Evolutionary conservation across 2,888 invertebrate genomes (phyloP).

Genomic region (Caenorhabditis uteleia): DNA sequence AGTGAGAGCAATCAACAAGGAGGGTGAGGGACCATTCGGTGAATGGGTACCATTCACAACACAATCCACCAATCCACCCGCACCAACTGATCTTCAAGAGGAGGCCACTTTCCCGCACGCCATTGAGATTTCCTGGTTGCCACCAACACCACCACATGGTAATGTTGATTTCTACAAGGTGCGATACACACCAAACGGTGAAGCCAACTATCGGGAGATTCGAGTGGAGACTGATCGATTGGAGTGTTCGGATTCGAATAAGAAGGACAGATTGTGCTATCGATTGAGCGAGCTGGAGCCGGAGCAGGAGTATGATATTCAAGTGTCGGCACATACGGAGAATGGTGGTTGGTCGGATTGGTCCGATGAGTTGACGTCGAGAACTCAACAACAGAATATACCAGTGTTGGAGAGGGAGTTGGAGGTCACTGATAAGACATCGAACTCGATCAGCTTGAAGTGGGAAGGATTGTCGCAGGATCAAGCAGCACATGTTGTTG

Average conservation of each 20-base stretch:
- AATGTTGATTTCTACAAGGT: conserved; percentile 68
- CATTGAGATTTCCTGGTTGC: conserved; percentile 68
- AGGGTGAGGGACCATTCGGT: conserved; percentile 68
- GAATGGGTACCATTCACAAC: conserved; percentile 67
- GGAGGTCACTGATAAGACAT: conserved; percentile 62
- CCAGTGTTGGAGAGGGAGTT: conserved; percentile 67
- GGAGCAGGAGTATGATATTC: conserved; percentile 68
- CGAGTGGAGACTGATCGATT: conserved; percentile 63
- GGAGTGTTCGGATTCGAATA: conserved; percentile 63
- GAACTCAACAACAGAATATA: conserved; percentile 63
- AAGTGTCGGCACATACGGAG: conserved; percentile 67
- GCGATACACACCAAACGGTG: conserved; percentile 63
- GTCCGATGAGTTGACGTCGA: conserved; percentile 63
- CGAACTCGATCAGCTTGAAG: conserved; percentile 65
- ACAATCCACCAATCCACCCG: conserved; percentile 60
- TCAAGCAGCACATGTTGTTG: conserved; percentile 62
- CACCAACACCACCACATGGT: conserved; percentile 69
- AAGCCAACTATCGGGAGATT: conserved; percentile 62
- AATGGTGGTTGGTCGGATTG: conserved; percentile 69
- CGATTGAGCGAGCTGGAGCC: conserved; percentile 67
- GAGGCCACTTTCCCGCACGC: conserved; percentile 66
- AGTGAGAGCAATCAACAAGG: conserved; percentile 64
- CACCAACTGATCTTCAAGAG: conserved; percentile 65
- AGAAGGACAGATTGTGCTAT: conserved; percentile 68
- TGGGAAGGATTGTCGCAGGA: conserved; percentile 67